These are phyloP conservation scores for Gobionotothen gibberifrons DNA, from an alignment of 2,797 vertebrate species.

Conservation along the genomic window DNA sequence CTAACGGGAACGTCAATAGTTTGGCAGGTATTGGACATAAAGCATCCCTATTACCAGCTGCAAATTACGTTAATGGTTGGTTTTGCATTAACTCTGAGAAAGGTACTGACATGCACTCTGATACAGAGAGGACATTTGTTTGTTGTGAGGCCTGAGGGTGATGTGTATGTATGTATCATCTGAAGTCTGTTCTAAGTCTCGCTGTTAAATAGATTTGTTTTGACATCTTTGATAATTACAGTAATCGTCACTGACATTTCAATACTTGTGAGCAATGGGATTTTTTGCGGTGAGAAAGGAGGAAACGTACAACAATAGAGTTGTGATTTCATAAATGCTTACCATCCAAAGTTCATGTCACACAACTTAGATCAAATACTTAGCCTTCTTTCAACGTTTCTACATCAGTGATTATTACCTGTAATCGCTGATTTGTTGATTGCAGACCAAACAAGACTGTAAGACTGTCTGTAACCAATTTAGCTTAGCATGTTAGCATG, in stretches of 20 bases:
- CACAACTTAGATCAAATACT: no score
- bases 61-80: background rate
- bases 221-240: constrained; percentile 86
- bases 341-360: background rate
- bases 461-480: no score
- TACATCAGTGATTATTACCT: background rate
- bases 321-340: background rate
- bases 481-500: no score
- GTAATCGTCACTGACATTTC: constrained; percentile 39
- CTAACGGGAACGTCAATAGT: no score
- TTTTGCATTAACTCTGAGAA: background rate
- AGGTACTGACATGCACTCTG: background rate
- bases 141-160: background rate
- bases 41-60: background rate
- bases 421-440: background rate
- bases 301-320: background rate
- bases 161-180: constrained; percentile 49
- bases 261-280: no score
- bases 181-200: constrained; percentile 59
- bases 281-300: no score
- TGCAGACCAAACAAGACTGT: background rate
- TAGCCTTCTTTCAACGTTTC: no score
- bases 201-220: constrained; percentile 78
- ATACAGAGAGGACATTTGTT: constrained; percentile 19
- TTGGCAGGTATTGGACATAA: no score